phyloP scores from a whole-genome alignment of 1,140 invertebrate genomes.

The Procambarus virginalis region DNA sequence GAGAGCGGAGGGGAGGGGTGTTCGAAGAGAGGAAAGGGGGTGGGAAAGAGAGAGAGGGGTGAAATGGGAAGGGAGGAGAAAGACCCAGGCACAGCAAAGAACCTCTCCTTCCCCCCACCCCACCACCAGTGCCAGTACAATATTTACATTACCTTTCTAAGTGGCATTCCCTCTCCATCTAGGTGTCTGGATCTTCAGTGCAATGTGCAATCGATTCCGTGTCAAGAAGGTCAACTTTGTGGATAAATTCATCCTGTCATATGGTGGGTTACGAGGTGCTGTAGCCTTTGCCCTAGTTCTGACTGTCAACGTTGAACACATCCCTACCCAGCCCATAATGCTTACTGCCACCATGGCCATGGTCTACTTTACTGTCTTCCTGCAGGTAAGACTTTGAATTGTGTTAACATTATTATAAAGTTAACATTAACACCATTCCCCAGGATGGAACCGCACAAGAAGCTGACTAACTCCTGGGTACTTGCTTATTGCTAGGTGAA shows the following conservation, averaged over 20 bases:
- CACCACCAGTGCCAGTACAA: too few species aligned
- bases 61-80: too few species aligned
- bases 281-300: conserved; percentile 98
- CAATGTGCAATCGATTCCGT: conserved; percentile 92
- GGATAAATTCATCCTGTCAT: conserved; percentile 99
- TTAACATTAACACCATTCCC: too few species aligned
- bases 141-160: background rate
- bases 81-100: too few species aligned
- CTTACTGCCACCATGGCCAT: conserved; percentile 98
- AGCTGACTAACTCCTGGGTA: too few species aligned
- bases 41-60: too few species aligned
- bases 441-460: too few species aligned
- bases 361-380: conserved; percentile 98
- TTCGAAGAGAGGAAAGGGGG: too few species aligned
- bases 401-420: background rate
- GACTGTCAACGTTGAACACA: conserved; percentile 81
- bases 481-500: too few species aligned
- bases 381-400: conserved; percentile 78
- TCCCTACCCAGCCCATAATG: conserved; percentile 90
- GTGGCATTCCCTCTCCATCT: conserved; percentile 72
- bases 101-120: too few species aligned
- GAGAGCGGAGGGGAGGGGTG: too few species aligned
- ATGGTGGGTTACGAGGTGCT: conserved; percentile 96
- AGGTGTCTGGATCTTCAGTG: conserved; percentile 93
- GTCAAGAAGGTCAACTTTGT: conserved; percentile 93